Conservation (phyloP, 2,888 invertebrate genomes). For the Melanargia galathea region DNA sequence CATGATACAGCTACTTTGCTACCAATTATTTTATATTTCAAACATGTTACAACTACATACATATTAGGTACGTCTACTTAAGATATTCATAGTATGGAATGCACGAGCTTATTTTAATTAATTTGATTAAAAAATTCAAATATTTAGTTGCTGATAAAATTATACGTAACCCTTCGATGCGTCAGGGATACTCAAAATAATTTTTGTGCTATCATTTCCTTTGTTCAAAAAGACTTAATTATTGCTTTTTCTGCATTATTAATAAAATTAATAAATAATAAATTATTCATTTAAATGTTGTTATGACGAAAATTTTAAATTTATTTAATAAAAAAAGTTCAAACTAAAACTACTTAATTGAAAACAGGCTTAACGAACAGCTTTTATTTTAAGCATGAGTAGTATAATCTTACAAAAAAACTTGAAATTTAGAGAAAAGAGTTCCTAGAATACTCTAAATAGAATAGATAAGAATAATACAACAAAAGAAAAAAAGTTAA, state of each 20-base stretch:
- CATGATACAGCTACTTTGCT: slow-evolving; percentile 38
- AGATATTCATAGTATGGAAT: slow-evolving; percentile 14
- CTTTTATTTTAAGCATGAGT: slow-evolving; percentile 38
- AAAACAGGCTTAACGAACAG: slow-evolving; percentile 35
- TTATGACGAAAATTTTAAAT: neutral
- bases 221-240: neutral
- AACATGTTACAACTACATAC: slow-evolving; percentile 15
- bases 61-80: slow-evolving; percentile 18
- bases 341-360: neutral
- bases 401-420: slow-evolving; percentile 20
- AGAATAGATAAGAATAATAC: neutral
- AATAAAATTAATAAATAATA: slow-evolving; percentile 2
- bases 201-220: slow-evolving; percentile 12
- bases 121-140: slow-evolving; percentile 27
- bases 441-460: slow-evolving; percentile 7
- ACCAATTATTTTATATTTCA: slow-evolving; percentile 22
- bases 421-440: neutral
- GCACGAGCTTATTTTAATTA: slow-evolving; percentile 36
- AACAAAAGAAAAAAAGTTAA: neutral
- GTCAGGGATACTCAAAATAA: slow-evolving; percentile 8
- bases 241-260: neutral
- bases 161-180: slow-evolving; percentile 15
- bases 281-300: slow-evolving; percentile 7
- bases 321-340: too few relatives aligned
- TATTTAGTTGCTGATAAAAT: slow-evolving; percentile 25